Base-by-base conservation (phyloP, 2,113 vertebrate genomes). In the Saccopteryx leptura region DNA sequence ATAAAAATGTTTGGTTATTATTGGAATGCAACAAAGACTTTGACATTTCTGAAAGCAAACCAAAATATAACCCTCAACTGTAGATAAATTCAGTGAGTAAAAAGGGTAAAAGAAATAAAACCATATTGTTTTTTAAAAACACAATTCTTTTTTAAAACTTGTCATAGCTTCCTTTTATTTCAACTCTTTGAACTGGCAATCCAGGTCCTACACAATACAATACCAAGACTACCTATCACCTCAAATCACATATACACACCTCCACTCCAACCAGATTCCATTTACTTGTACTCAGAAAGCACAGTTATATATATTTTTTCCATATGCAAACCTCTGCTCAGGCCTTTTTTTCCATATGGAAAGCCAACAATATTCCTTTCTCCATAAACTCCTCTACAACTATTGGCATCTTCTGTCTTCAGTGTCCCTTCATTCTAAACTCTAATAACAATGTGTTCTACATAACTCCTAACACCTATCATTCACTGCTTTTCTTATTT, bases 401-500 rank as follows among this genome's bases (percentile, higher is more conserved):
- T 58, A 17, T 0, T 24, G 21, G 14, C 18, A 52, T 84, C 74
- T 71, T 80, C 26, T 9, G 17, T 72, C 71, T 81, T 88, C 33
- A 80, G 8, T 48, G 2, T 13, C 58, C 33, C 23, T 18, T 93
- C 52, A 54, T 52, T 46, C 11, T 3, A 24, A 88, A 82, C 4
- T 60, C 31, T 24, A 17, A 4, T 12, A 82, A n/a, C 50, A 65
- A 15, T 82, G 31, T 85, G 74, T 88, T 88, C 68, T 90, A 39
- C 8, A 69, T 83, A 52, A 92, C 5, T 95, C 58, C 13, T 28
- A 60, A 75, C 5, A 85, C 13, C 28, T 75, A 74, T 84, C 3
- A 68, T 78, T 60, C 81, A 86, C 14, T 65, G 63, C 18, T 90
- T 72, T 88, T 89, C 83, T 82, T 95, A 54, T 84, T 93, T 28